Percentiles rank a stretch among this genome's conserved stretches.
Conservation (phyloP, 2,113 vertebrate species). For the Sitta europaea region DNA sequence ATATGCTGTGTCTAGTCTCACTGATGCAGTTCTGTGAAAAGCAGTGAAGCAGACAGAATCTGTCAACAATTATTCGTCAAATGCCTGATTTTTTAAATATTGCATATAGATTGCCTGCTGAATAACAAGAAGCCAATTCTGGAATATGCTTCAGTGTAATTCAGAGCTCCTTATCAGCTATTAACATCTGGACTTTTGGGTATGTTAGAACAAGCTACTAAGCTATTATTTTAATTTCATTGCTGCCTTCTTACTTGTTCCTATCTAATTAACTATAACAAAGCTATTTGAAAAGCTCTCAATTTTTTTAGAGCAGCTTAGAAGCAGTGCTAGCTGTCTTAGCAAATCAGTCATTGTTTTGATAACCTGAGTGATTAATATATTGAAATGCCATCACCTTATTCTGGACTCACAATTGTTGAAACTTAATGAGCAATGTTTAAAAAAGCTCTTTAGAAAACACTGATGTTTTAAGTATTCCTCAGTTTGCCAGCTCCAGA, state of each 20-base stretch:
- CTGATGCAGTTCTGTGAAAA: background rate
- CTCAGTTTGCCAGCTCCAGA: conserved; percentile 30
- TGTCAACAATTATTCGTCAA: conserved; percentile 47
- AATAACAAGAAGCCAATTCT: conserved; percentile 16
- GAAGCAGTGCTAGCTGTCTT: conserved; percentile 24
- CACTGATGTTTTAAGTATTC: conserved; percentile 29
- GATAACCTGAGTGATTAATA: conserved; percentile 48
- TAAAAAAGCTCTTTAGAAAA: conserved; percentile 61
- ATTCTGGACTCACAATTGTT: conserved; percentile 9
- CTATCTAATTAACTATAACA: conserved; percentile 38
- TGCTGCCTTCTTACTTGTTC: conserved; percentile 24
- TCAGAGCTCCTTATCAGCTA: background rate
- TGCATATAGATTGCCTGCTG: conserved; percentile 18
- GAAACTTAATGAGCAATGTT: conserved; percentile 5
- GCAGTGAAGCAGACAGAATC: background rate
- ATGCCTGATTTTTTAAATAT: conserved; percentile 41
- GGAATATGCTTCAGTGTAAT: background rate
- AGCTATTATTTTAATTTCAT: conserved; percentile 52
- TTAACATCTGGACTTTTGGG: conserved; percentile 2
- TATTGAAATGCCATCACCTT: conserved; percentile 3
- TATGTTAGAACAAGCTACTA: background rate
- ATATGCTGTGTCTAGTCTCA: background rate
- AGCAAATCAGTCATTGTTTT: conserved; percentile 24
- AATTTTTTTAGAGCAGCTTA: conserved; percentile 40
- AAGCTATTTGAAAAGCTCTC: conserved; percentile 21